Evolutionary conservation across 30 jellyfish, hydroid and myxozoan species (phyloP).

Genomic region (Pelagia noctiluca): DNA sequence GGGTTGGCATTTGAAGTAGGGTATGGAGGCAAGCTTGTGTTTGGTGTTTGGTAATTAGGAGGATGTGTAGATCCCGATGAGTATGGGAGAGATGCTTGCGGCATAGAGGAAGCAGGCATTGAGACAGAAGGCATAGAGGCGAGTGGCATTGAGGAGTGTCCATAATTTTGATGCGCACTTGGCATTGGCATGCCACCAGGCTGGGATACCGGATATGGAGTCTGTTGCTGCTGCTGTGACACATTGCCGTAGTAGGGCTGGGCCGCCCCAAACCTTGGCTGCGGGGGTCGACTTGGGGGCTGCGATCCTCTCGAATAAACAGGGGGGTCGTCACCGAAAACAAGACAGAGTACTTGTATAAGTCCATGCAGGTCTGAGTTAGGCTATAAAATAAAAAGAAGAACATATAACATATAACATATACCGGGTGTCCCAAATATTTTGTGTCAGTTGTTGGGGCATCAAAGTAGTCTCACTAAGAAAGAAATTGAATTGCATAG

Average conservation of each 20-base stretch:
- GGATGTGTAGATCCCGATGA: slow-evolving; percentile 29
- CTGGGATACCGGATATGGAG: slow-evolving; percentile 83
- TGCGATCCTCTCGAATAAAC: slow-evolving; percentile 69
- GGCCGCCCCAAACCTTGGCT: slow-evolving; percentile 31
- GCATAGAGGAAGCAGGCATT: not conserved
- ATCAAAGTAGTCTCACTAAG: too few species aligned
- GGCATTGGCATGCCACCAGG: slow-evolving; percentile 92
- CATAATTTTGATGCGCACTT: slow-evolving; percentile 30
- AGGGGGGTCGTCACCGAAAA: slow-evolving; percentile 90
- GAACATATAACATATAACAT: not conserved
- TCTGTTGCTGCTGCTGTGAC: slow-evolving; percentile 25
- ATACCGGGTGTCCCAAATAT: too few species aligned
- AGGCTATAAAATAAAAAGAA: slow-evolving; percentile 46
- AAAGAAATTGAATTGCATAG: too few species aligned
- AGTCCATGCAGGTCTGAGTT: slow-evolving; percentile 70
- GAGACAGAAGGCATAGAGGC: slow-evolving; percentile 27
- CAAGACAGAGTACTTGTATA: slow-evolving; percentile 59
- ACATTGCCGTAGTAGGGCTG: slow-evolving; percentile 48
- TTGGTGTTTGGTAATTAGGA: slow-evolving; percentile 29
- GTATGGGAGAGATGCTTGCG: not conserved
- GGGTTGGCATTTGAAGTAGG: slow-evolving; percentile 40
- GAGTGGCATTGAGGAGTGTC: slow-evolving; percentile 40
- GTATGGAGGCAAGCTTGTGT: slow-evolving; percentile 53
- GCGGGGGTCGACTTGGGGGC: slow-evolving; percentile 83
- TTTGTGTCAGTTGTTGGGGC: too few species aligned